Evolutionary conservation across 2,888 invertebrate species (phyloP).

Genomic region (Euplexia lucipara): DNA sequence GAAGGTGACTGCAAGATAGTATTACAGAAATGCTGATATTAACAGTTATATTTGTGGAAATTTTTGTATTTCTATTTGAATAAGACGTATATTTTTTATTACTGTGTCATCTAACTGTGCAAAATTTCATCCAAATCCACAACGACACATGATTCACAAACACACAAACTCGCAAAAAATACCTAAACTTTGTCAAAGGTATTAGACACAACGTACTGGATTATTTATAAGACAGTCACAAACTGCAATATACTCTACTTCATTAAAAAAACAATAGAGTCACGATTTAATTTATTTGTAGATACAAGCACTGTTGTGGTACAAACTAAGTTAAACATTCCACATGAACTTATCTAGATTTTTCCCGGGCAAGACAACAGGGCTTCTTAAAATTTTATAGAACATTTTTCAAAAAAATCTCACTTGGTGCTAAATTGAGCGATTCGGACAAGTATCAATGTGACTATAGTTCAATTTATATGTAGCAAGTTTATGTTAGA

Average conservation of each 20-base stretch:
- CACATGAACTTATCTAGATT: constrained; percentile 10
- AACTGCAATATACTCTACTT: constrained; percentile 2
- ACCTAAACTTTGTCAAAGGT: not conserved
- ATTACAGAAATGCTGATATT: too few relatives aligned
- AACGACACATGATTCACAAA: not conserved
- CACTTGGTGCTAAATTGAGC: too few relatives aligned
- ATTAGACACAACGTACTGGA: not conserved
- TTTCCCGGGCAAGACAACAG: constrained; percentile 34
- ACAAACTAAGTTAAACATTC: constrained; percentile 25
- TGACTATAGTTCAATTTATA: too few relatives aligned
- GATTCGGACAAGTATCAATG: too few relatives aligned
- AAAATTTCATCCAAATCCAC: too few relatives aligned
- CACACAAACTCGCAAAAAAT: not conserved
- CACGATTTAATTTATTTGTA: constrained; percentile 39
- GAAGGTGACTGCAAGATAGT: too few relatives aligned
- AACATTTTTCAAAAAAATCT: constrained; percentile 22
- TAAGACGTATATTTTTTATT: not conserved
- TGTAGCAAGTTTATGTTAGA: too few relatives aligned
- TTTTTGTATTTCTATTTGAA: not conserved
- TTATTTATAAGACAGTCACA: not conserved
- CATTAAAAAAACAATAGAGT: constrained; percentile 24
- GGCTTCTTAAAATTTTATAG: constrained; percentile 15
- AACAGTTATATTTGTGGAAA: not conserved
- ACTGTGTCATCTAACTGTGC: too few relatives aligned
- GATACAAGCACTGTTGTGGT: constrained; percentile 8